Evolutionary conservation across 2,113 vertebrate species (phyloP), one percentile per base, ranked within the genome.

Genomic region (Mastomys coucha): DNA sequence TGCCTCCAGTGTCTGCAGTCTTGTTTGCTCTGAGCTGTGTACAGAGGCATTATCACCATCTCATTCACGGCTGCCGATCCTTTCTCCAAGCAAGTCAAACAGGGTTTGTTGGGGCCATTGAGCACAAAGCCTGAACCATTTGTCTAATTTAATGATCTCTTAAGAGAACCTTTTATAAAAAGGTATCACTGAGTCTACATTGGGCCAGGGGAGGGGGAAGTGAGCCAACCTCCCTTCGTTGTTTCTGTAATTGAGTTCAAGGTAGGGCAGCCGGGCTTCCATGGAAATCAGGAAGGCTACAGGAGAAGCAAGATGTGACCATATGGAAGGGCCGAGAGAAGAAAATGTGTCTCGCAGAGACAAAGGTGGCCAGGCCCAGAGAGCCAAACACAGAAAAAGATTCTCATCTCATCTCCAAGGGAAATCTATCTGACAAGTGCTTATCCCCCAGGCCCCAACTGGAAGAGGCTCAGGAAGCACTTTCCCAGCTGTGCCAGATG

Each of bases 11-110:
- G 89, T 94, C 91, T 91, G 87, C 85, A 91, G 53, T 86, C 96
- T 81, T 65, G 80, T 98, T 98, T 98, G 97, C 91, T 98, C 89
- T 97, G 42, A 31, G 87, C 31, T 98, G 88, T 98, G 98, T 96
- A 97, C 97, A 98, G 93, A 97, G 98, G 67, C 56, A 90, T 94
- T 94, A 93, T 88, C 73, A 53, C 81, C 77, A 26, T 95, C 97
- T 98, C 93, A 92, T 95, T 91, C 75, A 88, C 11, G 91, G 76
- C 89, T 88, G 82, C 80, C 91, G 56, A 87, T 85, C 94, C 87
- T 95, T 96, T 90, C 88, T 96, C 91, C 93, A 86, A 93, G 73
- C 91, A 97, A 98, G 60, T 93, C 96, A 97, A 96, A 98, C 87
- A 97, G 97, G 81, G 95, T 39, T 95, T 2, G 69, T 0, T 95